phyloP scores from a whole-genome alignment of 64 coral and sea anemone genomes.

The Stylophora pistillata region DNA sequence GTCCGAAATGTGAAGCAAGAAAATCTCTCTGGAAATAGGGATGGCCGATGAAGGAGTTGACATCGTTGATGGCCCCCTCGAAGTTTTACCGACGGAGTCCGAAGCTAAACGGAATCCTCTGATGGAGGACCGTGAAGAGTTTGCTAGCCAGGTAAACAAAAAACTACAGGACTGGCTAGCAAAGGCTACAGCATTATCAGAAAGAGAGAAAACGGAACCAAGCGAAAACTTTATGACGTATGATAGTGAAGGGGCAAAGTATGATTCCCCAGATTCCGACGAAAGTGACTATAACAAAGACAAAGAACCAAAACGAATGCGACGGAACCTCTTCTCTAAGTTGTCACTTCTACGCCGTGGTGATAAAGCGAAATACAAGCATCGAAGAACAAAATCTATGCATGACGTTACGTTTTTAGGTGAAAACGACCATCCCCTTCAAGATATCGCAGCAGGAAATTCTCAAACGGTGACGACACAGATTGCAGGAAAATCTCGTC shows the following conservation, averaged over 20 bases:
- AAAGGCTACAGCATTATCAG: conserved; percentile 14
- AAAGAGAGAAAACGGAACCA: neutral
- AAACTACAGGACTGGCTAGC: conserved; percentile 45
- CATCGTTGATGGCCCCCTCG: neutral
- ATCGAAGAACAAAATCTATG: conserved; percentile 26
- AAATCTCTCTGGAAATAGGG: neutral
- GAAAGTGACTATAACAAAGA: conserved; percentile 30
- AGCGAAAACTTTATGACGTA: conserved; percentile 1
- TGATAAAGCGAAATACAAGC: conserved; percentile 9
- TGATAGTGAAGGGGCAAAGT: conserved; percentile 25
- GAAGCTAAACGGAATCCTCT: neutral
- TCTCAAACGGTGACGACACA: neutral
- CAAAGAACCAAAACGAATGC: conserved; percentile 5
- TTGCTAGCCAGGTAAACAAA: conserved; percentile 38
- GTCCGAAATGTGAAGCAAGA: conserved; percentile 6
- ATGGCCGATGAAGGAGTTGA: conserved; percentile 6
- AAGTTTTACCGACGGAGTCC: neutral
- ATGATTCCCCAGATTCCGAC: conserved; percentile 33
- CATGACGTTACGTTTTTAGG: conserved; percentile 29
- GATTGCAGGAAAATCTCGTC: neutral
- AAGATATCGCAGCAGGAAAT: neutral
- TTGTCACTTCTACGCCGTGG: conserved; percentile 32
- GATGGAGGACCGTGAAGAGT: conserved; percentile 13
- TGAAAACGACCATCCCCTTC: neutral
- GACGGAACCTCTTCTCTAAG: conserved; percentile 27